Base-by-base conservation (phyloP, 2,888 invertebrate species). In the Sinelater perroti region DNA sequence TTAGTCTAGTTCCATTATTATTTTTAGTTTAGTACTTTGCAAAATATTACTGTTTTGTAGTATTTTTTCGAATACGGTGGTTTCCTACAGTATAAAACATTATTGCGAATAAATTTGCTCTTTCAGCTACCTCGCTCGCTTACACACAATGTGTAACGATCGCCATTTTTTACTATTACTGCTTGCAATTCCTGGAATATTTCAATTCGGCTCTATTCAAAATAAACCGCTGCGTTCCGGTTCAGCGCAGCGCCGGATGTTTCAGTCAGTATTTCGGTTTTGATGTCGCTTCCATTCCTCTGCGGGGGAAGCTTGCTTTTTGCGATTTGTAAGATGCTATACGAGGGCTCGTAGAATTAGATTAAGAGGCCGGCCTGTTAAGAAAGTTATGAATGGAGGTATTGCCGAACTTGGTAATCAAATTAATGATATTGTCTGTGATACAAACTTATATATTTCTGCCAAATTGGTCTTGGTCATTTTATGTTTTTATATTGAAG, bases 191-290 rank as follows among this genome's bases (percentile, higher is more conserved):
- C 46, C 46, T 33, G 46, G 31, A 46, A 46, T 46, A 46, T 46
- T 46, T 46, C 46, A 46, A 46, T 46, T 46, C 31, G 46, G 46
- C n/a, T 17, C 31, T 33, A 14, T 46, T 46, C 31, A 33, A 46
- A 45, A 46, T 46, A 46, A 46, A 46, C 46, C 31, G 46, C 16
- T 33, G 18, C 31, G 13, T 46, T 46, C 46, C 46, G 46, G 46
- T 33, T 46, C 31, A n/a, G 20, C 20, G 18, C 20, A 31, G 13
- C 31, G 21, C 30, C 30, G 46, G 46, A 46, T 31, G 46, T 46
- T 33, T 46, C 46, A 11, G 2, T 13, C 33, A 18, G 31, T 17
- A 46, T 20, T 46, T 31, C 20, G 2, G 18, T 20, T 31, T 21
- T 14, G 46, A 18, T 46, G 31, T 14, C 44, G 30, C 21, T 46